Base-by-base conservation (phyloP, 23 tunicate genomes). In the Trididemnum clinides region DNA sequence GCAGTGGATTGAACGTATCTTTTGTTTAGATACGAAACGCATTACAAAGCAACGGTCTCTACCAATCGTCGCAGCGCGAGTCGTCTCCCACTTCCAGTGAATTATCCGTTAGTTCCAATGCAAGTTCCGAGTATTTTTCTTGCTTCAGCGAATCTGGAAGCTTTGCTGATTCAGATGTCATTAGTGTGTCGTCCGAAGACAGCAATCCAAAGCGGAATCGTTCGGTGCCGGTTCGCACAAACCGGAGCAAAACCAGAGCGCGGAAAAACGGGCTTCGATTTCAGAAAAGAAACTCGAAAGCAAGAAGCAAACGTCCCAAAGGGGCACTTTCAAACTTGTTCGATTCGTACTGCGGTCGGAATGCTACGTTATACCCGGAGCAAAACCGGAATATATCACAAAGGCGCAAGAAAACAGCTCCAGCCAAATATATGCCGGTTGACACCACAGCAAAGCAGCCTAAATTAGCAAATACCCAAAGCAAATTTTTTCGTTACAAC, bases 91-190 rank as follows among this genome's bases (percentile, higher is more conserved):
- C 84, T 6, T 79, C 85, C 59, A 87, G 91, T 54, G 91, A 87
- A 20, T 70, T 66, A 21, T 87, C 91, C 22, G 77, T 87, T 6
- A 80, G 91, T 38, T 87, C 91, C 30, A 81, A 12, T 23, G 85
- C 83, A 19, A 87, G 91, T 29, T 87, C 91, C 34, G 91, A 87
- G 50, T 87, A 87, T 71, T 87, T 87, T 34, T 80, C 91, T 35
- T 87, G 91, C 77, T 29, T 36, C 85, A 78, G 84, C 34, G 84
- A 78, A 50, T 64, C 69, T 0, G 65, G 77, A 29, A 87, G 91
- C 51, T 57, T 33, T 81, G 49, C 64, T 23, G 91, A 87, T 70
- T 87, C 81, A 25, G 91, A 87, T 33, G 54, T 54, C 33, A 34
- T 57, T 7, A 80, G 85, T 31, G 72, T 64, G 5, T 79, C 85